These are phyloP conservation scores for Diadumene lineata DNA, from an alignment of 92 coral and sea anemone species.

Conservation along the genomic window DNA sequence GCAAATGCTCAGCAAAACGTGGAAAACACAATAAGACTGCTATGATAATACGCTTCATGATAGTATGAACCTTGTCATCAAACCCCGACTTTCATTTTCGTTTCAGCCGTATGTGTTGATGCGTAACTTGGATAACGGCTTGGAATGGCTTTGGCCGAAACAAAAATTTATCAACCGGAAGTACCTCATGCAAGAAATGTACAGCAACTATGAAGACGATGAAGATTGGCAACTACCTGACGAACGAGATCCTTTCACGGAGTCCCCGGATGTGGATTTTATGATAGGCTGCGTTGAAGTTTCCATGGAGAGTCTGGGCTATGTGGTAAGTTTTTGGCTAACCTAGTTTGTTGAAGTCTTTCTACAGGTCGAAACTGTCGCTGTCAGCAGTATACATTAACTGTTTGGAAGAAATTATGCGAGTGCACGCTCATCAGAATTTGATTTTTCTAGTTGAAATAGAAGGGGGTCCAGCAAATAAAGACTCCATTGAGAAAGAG, in stretches of 20 bases:
- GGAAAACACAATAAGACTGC: no score
- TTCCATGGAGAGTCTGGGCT: slow-evolving; percentile 90
- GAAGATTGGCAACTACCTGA: slow-evolving; percentile 96
- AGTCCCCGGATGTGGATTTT: slow-evolving; percentile 72
- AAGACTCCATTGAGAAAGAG: no score
- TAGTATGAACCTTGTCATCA: not conserved
- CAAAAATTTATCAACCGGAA: slow-evolving; percentile 85
- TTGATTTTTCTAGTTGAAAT: no score
- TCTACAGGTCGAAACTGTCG: not conserved
- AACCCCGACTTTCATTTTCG: not conserved
- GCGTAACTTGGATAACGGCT: slow-evolving; percentile 83
- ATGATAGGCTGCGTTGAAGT: slow-evolving; percentile 94
- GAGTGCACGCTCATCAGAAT: no score
- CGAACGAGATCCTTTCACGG: slow-evolving; percentile 93
- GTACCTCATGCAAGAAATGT: slow-evolving; percentile 94
- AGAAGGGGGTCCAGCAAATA: no score
- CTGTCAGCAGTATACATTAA: no score
- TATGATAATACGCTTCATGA: no score
- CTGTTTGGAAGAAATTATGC: no score
- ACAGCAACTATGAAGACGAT: slow-evolving; percentile 81
- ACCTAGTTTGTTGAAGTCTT: not conserved
- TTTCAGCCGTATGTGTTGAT: slow-evolving; percentile 80
- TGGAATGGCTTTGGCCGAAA: slow-evolving; percentile 88
- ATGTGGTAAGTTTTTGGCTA: slow-evolving; percentile 64
- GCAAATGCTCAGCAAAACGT: no score